A percentile compares a stretch with the other conserved stretches of the same genome.
phyloP scores from a whole-genome alignment of 2,888 invertebrate species.

The Mimas tiliae region DNA sequence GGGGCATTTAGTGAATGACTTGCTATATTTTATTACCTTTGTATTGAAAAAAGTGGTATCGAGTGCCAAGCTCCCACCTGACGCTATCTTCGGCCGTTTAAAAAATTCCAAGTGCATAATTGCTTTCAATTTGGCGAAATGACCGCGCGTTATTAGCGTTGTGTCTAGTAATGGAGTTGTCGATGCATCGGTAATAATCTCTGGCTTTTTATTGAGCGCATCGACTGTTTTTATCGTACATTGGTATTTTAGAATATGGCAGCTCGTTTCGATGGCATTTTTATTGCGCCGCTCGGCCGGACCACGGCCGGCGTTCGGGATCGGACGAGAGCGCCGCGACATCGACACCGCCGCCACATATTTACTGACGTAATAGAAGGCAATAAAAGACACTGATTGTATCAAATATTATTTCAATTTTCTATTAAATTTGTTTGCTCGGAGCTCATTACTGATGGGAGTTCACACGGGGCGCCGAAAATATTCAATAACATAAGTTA shows the following conservation, averaged over 20 bases:
- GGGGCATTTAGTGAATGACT: constrained; percentile 81
- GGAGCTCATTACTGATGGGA: constrained; percentile 58
- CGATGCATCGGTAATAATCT: constrained; percentile 52
- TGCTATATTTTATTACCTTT: constrained; percentile 78
- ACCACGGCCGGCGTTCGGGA: constrained; percentile 6
- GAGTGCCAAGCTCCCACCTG: constrained; percentile 53
- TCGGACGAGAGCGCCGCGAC: constrained; percentile 42
- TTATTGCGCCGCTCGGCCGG: constrained; percentile 48
- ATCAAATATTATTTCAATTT: constrained; percentile 65
- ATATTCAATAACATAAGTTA: constrained; percentile 82
- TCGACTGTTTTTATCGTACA: constrained; percentile 53
- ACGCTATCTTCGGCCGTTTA: constrained; percentile 53
- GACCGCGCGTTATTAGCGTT: constrained; percentile 59
- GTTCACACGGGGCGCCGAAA: constrained; percentile 67
- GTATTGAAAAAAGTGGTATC: constrained; percentile 71
- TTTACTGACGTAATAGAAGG: constrained; percentile 55
- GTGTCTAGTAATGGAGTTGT: constrained; percentile 64
- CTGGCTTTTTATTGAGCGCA: constrained; percentile 54
- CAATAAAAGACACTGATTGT: constrained; percentile 61
- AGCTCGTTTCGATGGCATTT: constrained; percentile 55
- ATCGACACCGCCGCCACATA: constrained; percentile 48
- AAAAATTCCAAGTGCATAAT: constrained; percentile 62
- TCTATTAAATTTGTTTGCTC: constrained; percentile 56
- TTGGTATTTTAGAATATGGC: constrained; percentile 57
- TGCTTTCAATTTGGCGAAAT: constrained; percentile 69